Base-by-base conservation (phyloP, 1,140 invertebrate species). In the Subanguina moxae region DNA sequence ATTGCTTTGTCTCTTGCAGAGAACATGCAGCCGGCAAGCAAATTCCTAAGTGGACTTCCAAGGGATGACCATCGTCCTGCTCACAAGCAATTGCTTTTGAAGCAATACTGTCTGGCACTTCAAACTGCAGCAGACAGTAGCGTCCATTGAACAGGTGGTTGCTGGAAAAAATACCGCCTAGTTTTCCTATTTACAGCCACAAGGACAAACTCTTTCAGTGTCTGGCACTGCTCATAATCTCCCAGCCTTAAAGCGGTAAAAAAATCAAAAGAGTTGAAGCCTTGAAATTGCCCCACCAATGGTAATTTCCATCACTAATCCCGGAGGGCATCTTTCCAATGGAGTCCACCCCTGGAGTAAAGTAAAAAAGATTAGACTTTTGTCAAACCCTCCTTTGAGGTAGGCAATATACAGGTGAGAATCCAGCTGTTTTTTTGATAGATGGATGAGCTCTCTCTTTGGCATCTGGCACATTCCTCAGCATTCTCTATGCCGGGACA, bases 291-390 rank as follows among this genome's bases (percentile, higher is more conserved):
- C 80, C 78, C 21, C 82, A 64, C 78, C 78, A 80, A 62, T 80
- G 82, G 67, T 82, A 80, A 64, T 80, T 80, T 19, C 78, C 78
- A 63, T 80, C 80, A 27, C 74, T 75, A 27, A 80, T 80, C 23
- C 78, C 78, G 8, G 77, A 74, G 21, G 81, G 76, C 66, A 82
- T 82, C 64, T 80, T 80, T 3, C 78, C 78, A 45, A 80, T 58
- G 28, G 80, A 82, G 62, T 80, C 78, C 17, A 80, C 48, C 78
- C 78, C 80, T 79, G 21, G 15, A 69, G 61, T 8, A 42, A 7
- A 38, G n/a, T 27, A 19, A 19, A 25, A 57, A 75, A 66, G 65
- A 23, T 19, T 15, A 28, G 28, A 58, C 64, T n/a, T n/a, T n/a
- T n/a, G n/a, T n/a, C n/a, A n/a, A n/a, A n/a, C n/a, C n/a, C n/a